Base-by-base conservation (phyloP, 1,140 invertebrate species). In the Rhopalosiphum padi region DNA sequence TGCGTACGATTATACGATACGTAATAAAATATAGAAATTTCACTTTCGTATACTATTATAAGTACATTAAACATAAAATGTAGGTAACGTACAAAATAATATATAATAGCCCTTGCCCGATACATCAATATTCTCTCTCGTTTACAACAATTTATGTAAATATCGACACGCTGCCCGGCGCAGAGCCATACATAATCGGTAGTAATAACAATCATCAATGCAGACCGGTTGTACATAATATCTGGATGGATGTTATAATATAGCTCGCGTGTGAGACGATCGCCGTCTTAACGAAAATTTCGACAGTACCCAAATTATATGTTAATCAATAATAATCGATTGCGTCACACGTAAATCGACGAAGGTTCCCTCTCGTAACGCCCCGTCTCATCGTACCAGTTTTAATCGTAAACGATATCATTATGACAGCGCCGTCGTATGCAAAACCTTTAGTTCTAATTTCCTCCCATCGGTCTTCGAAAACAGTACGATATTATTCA, bases 71-170 rank as follows among this genome's bases (percentile, higher is more conserved):
- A n/a, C 30, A 77, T 5, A 77, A n/a, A 77, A 77, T 77, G n/a
- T 68, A 68, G 30, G 60, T 68, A 68, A 68, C 30, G 30, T n/a
- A n/a, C 15, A 68, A n/a, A 30, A n/a, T 68, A n/a, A n/a, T 68
- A n/a, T 30, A 25, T 60, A 9, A 77, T 77, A n/a, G n/a, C 15
- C 30, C 11, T 77, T 77, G 15, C 30, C 4, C 5, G 60, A 21
- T 77, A n/a, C 30, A n/a, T 77, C 60, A 77, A 77, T 77, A 77
- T 18, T n/a, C 60, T n/a, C 30, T 77, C 5, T 77, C 60, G 60
- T 77, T 83, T 23, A 83, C 37, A 83, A 83, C 23, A 41, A 83
- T 83, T 83, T 35, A 83, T 83, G 82, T 83, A 83, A 83, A 83
- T 41, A 83, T 83, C 82, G 35, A 83, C 35, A 83, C 21, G 37